Conservation (phyloP, 1,140 invertebrate species). For the Drosophila obscura region DNA sequence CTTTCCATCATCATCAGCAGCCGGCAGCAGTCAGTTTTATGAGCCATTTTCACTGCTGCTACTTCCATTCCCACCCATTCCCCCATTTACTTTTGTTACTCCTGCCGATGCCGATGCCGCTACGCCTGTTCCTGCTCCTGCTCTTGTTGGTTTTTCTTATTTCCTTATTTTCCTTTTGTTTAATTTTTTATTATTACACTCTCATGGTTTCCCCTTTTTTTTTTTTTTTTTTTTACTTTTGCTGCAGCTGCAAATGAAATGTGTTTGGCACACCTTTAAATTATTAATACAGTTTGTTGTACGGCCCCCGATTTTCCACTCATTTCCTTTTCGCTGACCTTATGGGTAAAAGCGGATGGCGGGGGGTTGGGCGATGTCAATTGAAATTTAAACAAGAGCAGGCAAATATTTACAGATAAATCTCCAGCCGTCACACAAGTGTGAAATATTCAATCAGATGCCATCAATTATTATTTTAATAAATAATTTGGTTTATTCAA, state of each 20-base stretch:
- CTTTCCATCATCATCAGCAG: constrained; percentile 53
- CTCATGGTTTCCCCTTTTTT: constrained; percentile 24
- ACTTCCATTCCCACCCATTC: not conserved
- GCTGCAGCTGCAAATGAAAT: constrained; percentile 57
- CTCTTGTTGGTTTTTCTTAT: constrained; percentile 45
- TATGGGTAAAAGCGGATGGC: constrained; percentile 16
- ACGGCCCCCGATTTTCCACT: constrained; percentile 54
- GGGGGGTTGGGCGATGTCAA: constrained; percentile 27
- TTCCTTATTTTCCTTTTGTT: constrained; percentile 56
- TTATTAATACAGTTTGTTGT: constrained; percentile 67
- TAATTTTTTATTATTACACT: constrained; percentile 70
- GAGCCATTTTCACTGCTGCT: constrained; percentile 31
- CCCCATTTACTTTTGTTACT: no score
- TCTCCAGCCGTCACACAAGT: constrained; percentile 39
- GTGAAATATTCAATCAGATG: constrained; percentile 39
- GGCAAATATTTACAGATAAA: constrained; percentile 25
- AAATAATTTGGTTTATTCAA: constrained; percentile 11
- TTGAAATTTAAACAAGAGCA: constrained; percentile 49
- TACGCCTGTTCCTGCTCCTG: not conserved
- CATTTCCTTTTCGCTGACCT: constrained; percentile 32
- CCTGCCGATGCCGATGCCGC: not conserved
- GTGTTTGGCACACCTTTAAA: constrained; percentile 59
- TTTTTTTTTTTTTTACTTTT: constrained; percentile 20
- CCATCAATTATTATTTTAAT: constrained; percentile 26
- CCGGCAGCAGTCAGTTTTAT: constrained; percentile 54